Percentiles rank a stretch among this genome's conserved stretches.
Evolutionary conservation across 2,888 invertebrate genomes (phyloP).

Genomic region (Mythimna vitellina): DNA sequence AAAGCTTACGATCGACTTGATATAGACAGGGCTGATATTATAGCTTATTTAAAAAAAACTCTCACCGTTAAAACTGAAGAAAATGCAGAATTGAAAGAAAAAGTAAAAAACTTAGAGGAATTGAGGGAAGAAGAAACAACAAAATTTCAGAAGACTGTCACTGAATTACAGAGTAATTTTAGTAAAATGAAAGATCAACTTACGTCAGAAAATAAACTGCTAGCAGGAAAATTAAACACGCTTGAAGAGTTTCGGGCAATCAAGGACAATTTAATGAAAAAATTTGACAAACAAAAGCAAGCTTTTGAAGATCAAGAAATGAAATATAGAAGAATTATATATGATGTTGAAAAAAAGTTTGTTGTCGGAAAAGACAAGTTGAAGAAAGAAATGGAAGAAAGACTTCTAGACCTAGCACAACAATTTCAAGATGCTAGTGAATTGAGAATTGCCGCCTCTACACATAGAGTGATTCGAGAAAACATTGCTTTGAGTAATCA

Average conservation of each 20-base stretch:
- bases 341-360: conserved; percentile 94
- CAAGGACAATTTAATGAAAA: conserved; percentile 95
- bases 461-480: conserved; percentile 96
- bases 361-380: conserved; percentile 95
- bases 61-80: conserved; percentile 93
- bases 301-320: conserved; percentile 94
- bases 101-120: conserved; percentile 93
- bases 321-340: conserved; percentile 94
- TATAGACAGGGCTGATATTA: conserved; percentile 96
- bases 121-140: conserved; percentile 92
- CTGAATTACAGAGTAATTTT: conserved; percentile 93
- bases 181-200: conserved; percentile 95
- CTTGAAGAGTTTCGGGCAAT: conserved; percentile 97
- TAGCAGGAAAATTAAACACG: conserved; percentile 96
- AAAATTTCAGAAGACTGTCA: conserved; percentile 91
- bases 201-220: conserved; percentile 96
- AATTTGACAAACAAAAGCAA: conserved; percentile 95
- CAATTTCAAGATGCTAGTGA: conserved; percentile 97
- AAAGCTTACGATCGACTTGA: conserved; percentile 92
- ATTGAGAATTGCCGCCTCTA: conserved; percentile 96
- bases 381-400: conserved; percentile 96
- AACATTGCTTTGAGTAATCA: conserved; percentile 96
- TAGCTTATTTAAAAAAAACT: conserved; percentile 94
- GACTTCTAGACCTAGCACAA: conserved; percentile 94
- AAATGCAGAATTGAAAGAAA: conserved; percentile 92